Evolutionary conservation across 2,888 invertebrate genomes (phyloP).

Genomic region (Poecilobothrus nobilitatus): DNA sequence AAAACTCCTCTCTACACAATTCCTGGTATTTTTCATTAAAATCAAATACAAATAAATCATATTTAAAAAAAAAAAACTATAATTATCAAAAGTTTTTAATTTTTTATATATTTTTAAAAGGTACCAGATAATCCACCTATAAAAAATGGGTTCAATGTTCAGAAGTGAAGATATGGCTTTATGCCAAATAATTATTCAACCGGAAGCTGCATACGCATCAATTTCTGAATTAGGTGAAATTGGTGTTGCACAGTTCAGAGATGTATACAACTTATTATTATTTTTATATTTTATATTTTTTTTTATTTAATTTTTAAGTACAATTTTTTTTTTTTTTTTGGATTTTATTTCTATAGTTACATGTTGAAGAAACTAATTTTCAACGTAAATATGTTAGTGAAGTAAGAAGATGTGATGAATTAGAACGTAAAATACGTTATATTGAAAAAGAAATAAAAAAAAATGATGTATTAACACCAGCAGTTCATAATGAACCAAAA

Average conservation of each 20-base stretch:
- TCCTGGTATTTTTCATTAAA: too few relatives aligned
- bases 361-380: slow-evolving; percentile 67
- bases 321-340: neutral
- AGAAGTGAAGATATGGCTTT: slow-evolving; percentile 87
- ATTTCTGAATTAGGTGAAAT: slow-evolving; percentile 93
- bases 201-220: slow-evolving; percentile 89
- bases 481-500: slow-evolving; percentile 52
- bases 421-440: slow-evolving; percentile 70
- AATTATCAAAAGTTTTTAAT: too few relatives aligned
- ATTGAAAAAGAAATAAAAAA: slow-evolving; percentile 71
- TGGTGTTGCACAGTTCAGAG: slow-evolving; percentile 90
- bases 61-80: too few relatives aligned
- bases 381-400: slow-evolving; percentile 79
- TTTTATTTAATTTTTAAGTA: neutral
- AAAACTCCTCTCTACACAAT: too few relatives aligned
- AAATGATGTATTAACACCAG: slow-evolving; percentile 60
- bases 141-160: slow-evolving; percentile 69
- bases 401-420: slow-evolving; percentile 74
- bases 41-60: too few relatives aligned
- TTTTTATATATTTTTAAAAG: too few relatives aligned
- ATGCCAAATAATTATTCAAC: slow-evolving; percentile 93
- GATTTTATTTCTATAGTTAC: slow-evolving; percentile 52
- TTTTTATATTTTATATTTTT: neutral
- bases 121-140: too few relatives aligned
- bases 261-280: slow-evolving; percentile 52